Conservation (phyloP, 2,113 vertebrate genomes). For the Anolis carolinensis region DNA sequence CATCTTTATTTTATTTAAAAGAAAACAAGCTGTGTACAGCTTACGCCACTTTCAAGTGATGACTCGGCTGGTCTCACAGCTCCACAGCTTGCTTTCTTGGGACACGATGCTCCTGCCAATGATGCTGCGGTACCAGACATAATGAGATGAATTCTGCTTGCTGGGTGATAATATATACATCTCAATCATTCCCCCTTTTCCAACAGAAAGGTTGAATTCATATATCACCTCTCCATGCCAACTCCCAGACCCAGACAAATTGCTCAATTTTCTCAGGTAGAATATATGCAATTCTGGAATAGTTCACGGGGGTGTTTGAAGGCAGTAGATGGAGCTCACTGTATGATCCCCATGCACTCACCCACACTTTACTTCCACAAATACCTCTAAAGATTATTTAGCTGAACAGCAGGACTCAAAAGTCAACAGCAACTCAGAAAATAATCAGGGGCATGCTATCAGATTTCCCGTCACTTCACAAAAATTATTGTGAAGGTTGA, state of each 20-base stretch:
- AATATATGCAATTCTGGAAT: neutral
- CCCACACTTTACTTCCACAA: neutral
- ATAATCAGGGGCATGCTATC: constrained; percentile 31
- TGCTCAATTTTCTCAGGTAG: neutral
- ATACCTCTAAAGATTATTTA: constrained; percentile 52
- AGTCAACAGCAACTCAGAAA: constrained; percentile 56
- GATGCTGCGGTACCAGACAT: neutral
- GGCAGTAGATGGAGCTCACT: constrained; percentile 38
- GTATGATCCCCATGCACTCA: constrained; percentile 32
- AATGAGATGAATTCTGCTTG: neutral
- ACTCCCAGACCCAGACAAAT: neutral
- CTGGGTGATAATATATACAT: neutral
- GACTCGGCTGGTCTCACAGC: neutral
- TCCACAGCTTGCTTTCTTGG: neutral
- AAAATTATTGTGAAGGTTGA: constrained; percentile 8
- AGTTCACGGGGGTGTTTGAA: constrained; percentile 8
- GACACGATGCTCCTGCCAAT: neutral
- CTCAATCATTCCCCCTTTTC: neutral
- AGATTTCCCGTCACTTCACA: constrained; percentile 8
- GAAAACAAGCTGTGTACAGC: neutral
- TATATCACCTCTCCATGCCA: neutral
- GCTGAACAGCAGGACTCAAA: constrained; percentile 51
- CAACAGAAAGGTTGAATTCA: neutral
- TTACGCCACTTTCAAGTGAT: neutral
- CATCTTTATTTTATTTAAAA: neutral